Evolutionary conservation across 2,113 vertebrate species (phyloP).

Genomic region (human): DNA sequence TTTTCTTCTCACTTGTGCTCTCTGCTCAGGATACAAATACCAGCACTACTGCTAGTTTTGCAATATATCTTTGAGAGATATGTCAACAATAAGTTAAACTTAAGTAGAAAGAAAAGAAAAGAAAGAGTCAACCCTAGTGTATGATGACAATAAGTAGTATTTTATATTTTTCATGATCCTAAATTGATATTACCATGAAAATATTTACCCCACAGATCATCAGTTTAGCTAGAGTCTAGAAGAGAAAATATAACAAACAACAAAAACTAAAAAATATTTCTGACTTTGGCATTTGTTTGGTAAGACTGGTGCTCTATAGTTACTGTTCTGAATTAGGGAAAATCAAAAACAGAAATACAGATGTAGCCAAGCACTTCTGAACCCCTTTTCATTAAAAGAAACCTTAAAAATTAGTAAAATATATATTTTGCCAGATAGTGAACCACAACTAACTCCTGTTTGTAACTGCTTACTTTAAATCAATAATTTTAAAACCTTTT

Average conservation of each 20-base stretch:
- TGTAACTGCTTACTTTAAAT: slow-evolving; percentile 29
- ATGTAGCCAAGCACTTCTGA: slow-evolving; percentile 37
- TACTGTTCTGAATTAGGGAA: slow-evolving; percentile 65
- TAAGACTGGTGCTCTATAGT: slow-evolving; percentile 9
- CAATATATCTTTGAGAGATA: background rate
- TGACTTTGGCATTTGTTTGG: slow-evolving; percentile 60
- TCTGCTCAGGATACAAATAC: background rate
- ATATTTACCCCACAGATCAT: slow-evolving; percentile 14
- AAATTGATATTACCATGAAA: slow-evolving; percentile 40
- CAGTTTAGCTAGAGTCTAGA: slow-evolving; percentile 29
- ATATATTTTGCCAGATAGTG: slow-evolving; percentile 21
- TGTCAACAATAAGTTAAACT: background rate
- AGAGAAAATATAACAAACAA: background rate
- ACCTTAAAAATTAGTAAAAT: slow-evolving; percentile 18
- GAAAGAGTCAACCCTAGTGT: background rate
- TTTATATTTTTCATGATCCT: background rate
- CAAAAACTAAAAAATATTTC: slow-evolving; percentile 19
- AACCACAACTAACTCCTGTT: background rate
- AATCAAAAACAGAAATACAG: slow-evolving; percentile 63
- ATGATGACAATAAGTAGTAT: background rate
- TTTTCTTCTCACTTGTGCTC: background rate
- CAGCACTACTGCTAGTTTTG: background rate
- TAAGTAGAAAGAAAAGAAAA: background rate
- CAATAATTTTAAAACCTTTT: background rate
- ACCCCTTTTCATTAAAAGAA: slow-evolving; percentile 47